phyloP scores from a whole-genome alignment of 2,888 invertebrate genomes.

The Xanthostigma xanthostigma region DNA sequence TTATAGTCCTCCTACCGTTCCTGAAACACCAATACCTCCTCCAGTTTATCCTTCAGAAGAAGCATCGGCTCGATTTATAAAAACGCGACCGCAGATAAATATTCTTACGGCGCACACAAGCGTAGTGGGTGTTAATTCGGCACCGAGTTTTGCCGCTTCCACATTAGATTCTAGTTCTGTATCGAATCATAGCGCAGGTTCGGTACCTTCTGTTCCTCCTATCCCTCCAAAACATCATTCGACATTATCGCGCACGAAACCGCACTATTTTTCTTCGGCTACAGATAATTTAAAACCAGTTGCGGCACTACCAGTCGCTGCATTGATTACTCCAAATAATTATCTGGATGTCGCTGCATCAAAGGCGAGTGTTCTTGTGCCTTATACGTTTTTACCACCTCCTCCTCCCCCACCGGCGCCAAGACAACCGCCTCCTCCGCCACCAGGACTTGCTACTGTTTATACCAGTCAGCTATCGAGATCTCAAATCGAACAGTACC shows the following conservation, averaged over 20 bases:
- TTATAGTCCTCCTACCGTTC: slow-evolving; percentile 17
- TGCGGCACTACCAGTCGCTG: slow-evolving; percentile 31
- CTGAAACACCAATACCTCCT: slow-evolving; percentile 33
- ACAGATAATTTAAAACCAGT: slow-evolving; percentile 30
- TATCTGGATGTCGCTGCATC: slow-evolving; percentile 46
- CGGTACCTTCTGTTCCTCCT: slow-evolving; percentile 19
- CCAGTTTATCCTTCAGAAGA: slow-evolving; percentile 50
- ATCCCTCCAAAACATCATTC: slow-evolving; percentile 25
- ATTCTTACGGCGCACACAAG: slow-evolving; percentile 64
- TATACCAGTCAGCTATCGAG: slow-evolving; percentile 53
- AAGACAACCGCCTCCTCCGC: slow-evolving; percentile 42
- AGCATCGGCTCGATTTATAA: slow-evolving; percentile 60
- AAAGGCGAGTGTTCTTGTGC: slow-evolving; percentile 31
- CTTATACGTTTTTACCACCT: slow-evolving; percentile 35
- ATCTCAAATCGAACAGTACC: slow-evolving; percentile 72
- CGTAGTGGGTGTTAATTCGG: slow-evolving; percentile 45
- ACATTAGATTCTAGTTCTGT: slow-evolving; percentile 16
- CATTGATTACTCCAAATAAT: slow-evolving; percentile 43
- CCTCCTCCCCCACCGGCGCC: slow-evolving; percentile 53
- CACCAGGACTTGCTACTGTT: slow-evolving; percentile 54
- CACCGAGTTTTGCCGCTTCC: slow-evolving; percentile 39
- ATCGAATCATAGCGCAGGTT: slow-evolving; percentile 12
- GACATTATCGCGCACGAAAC: not conserved
- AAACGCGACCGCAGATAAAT: slow-evolving; percentile 60
- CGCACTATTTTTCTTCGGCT: slow-evolving; percentile 19